Percentiles rank a stretch among this genome's conserved stretches.
phyloP scores from a whole-genome alignment of 2,113 vertebrate genomes.

The Mus musculus region GRCm39 chrX:47519501-47520000 shows the following conservation, averaged over 20 bases:
- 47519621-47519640: neutral
- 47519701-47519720: neutral
- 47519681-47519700: neutral
- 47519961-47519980: slow-evolving; percentile 28
- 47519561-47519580: too few species aligned
- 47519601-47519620: too few species aligned
- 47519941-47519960: slow-evolving; percentile 7
- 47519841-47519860: neutral
- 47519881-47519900: neutral
- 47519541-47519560: too few species aligned
- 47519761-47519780: neutral
- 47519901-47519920: neutral
- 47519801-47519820: neutral
- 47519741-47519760: neutral
- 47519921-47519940: neutral
- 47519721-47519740: neutral
- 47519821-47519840: neutral
- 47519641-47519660: neutral
- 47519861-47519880: neutral
- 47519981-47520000: neutral
- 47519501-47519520: neutral
- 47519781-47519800: neutral
- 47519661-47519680: neutral
- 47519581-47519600: too few species aligned
- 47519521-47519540: too few species aligned